A percentile compares a stretch with the other conserved stretches of the same genome.
These are phyloP conservation scores for Cyprinella venusta DNA, from an alignment of 2,797 vertebrate species.

Conservation along the genomic window DNA sequence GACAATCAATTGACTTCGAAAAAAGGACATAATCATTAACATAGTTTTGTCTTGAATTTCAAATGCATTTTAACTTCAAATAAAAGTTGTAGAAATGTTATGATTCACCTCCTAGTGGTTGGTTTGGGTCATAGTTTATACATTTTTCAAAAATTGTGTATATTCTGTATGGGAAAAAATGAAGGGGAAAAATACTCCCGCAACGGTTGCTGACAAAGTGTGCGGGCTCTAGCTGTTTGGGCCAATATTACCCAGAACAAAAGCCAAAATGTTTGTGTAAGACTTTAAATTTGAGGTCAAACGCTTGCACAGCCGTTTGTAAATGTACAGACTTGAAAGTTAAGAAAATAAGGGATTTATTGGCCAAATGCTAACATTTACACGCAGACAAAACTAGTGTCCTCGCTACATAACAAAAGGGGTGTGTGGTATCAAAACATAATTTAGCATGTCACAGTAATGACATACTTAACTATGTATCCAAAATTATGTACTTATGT, in stretches of 20 bases:
- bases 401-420: not conserved
- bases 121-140: no score
- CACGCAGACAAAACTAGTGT: no score
- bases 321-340: not conserved
- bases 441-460: not conserved
- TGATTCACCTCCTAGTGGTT: not conserved
- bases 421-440: not conserved
- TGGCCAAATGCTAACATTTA: not conserved
- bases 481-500: not conserved
- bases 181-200: no score
- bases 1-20: no score
- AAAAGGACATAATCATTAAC: no score
- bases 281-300: slow-evolving; percentile 1
- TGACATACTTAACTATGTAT: not conserved
- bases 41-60: not conserved
- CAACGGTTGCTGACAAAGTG: no score
- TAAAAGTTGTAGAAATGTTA: not conserved
- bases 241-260: no score
- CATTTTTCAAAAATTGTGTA: no score
- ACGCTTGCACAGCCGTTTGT: not conserved
- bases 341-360: not conserved
- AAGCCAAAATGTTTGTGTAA: no score
- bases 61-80: not conserved
- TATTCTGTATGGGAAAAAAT: no score
- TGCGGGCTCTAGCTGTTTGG: no score